Evolutionary conservation across 2,113 vertebrate genomes (phyloP).

Genomic region (Buteo buteo): DNA sequence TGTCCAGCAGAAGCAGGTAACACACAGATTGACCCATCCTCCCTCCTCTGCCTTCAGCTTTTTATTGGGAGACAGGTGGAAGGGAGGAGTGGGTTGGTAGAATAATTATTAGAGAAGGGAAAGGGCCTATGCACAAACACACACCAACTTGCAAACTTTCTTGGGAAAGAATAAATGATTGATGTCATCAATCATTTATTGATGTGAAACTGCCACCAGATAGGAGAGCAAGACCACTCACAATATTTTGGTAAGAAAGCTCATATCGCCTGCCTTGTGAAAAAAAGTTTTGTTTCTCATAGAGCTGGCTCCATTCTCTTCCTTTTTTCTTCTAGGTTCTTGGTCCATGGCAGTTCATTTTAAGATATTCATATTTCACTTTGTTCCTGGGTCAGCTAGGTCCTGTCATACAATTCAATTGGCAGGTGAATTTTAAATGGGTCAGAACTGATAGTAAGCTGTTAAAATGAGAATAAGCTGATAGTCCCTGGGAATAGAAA

Average conservation of each 20-base stretch:
- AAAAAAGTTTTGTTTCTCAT: background rate
- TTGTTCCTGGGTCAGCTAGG: slow-evolving; percentile 2
- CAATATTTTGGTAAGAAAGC: background rate
- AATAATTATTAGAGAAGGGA: background rate
- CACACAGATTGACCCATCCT: background rate
- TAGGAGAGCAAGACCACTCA: background rate
- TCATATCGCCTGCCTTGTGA: background rate
- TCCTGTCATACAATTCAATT: background rate
- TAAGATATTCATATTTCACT: background rate
- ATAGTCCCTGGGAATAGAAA: slow-evolving; percentile 31
- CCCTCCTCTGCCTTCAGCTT: background rate
- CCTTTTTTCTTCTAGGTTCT: background rate
- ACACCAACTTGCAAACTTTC: background rate
- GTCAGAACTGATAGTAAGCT: slow-evolving; percentile 25
- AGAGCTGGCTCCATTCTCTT: background rate
- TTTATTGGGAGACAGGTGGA: background rate
- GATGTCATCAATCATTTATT: background rate
- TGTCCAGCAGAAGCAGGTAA: background rate
- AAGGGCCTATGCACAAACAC: background rate
- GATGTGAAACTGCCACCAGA: background rate
- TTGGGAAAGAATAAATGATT: background rate
- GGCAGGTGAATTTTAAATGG: slow-evolving; percentile 46
- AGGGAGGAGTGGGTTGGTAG: background rate
- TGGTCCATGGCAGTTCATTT: background rate
- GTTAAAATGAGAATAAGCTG: slow-evolving; percentile 41